Percentiles rank a stretch among this genome's conserved stretches.
Conservation (phyloP, 1,140 invertebrate genomes). For the Dysdera silvatica region DNA sequence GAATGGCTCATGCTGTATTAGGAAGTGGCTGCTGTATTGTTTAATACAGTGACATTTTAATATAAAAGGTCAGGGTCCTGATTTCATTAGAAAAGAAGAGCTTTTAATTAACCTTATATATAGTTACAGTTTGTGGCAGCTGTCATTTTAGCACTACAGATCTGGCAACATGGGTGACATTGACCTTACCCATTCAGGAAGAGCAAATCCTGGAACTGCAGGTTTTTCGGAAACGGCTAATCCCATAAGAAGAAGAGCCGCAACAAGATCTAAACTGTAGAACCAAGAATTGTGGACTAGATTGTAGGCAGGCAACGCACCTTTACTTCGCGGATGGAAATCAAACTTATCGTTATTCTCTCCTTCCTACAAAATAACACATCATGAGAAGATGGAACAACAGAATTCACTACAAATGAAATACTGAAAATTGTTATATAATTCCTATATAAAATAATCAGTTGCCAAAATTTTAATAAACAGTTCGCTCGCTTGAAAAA, state of each 20-base stretch:
- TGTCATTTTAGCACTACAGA: not conserved
- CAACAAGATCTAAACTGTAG: constrained; percentile 70
- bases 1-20: no score
- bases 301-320: constrained; percentile 76
- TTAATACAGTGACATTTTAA: not conserved
- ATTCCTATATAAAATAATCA: no score
- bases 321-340: constrained; percentile 71
- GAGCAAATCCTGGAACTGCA: constrained; percentile 60
- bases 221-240: constrained; percentile 75
- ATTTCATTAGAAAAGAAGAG: not conserved
- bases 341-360: constrained; percentile 88
- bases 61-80: not conserved
- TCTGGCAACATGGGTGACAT: no score
- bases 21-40: not conserved
- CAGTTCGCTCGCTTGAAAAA: no score
- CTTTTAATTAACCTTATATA: not conserved
- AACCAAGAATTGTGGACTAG: constrained; percentile 82
- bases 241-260: constrained; percentile 66
- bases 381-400: no score
- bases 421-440: no score
- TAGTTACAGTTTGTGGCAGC: not conserved
- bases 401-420: not conserved
- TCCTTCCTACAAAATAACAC: constrained; percentile 63
- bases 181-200: constrained; percentile 46
- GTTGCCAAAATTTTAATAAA: no score